Evolutionary conservation across 2,113 vertebrate genomes (phyloP), one percentile per base, ranked within the genome.

Genomic region (Sporophila hypoxantha): DNA sequence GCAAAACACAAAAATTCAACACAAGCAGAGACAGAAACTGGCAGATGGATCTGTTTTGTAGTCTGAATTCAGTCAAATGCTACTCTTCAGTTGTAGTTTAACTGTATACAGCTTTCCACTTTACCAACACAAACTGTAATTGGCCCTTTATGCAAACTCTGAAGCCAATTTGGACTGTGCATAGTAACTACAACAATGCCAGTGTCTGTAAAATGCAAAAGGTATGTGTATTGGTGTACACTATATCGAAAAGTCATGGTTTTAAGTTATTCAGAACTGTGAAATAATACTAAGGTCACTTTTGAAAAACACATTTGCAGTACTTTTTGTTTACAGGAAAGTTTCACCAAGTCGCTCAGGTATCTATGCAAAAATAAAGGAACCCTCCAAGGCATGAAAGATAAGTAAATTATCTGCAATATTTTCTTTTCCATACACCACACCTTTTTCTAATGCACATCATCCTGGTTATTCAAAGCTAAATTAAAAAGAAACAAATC

Each of bases 211-310:
- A 93, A 93, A 97, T 94, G 95, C 52, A 82, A 92, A 95, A 96
- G 77, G 87, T 94, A 88, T 91, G 91, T 77, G 90, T 95, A 91
- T 91, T 91, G 62, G 93, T 90, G 92, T 93, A 93, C 90, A 94
- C 73, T 77, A 52, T 93, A 94, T 93, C 10, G 88, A 96, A 92
- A 95, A 89, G 49, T 80, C 91, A 94, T 55, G 94, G 96, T 47
- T 96, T 96, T 89, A 90, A 88, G 88, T 93, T 95, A 92, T 95
- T 95, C 81, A 93, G 94, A 96, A 97, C 56, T 85, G 93, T 96
- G 96, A 97, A 97, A 96, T 96, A 97, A 97, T 96, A 97, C 96
- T 97, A 97, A 97, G 97, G 97, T 97, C 97, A 97, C 97, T 97
- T 97, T 96, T 97, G 96, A 97, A 93, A 95, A 97, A 96, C 64